Conservation (phyloP, 2,888 invertebrate genomes). For the Philonicus albiceps region DNA sequence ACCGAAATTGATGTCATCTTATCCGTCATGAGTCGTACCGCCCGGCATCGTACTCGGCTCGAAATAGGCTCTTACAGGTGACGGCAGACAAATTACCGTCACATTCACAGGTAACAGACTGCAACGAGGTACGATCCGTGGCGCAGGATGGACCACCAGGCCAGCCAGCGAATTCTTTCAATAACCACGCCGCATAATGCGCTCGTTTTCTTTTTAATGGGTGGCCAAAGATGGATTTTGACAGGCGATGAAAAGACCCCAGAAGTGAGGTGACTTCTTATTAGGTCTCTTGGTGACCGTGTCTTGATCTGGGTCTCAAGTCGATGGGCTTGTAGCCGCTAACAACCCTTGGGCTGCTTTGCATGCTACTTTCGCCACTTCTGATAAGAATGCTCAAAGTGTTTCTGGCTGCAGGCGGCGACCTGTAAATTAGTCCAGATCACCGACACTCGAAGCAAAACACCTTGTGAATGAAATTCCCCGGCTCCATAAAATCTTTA, state of each 20-base stretch:
- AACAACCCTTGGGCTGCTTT: neutral
- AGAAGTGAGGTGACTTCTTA: neutral
- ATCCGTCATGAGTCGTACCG: neutral
- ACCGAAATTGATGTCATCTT: constrained; percentile 25
- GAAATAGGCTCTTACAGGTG: neutral
- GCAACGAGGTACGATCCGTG: neutral
- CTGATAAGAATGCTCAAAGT: neutral
- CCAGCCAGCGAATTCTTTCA: neutral
- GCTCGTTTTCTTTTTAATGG: neutral
- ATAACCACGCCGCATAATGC: neutral
- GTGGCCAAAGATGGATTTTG: neutral
- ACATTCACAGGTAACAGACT: neutral
- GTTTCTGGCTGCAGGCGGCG: neutral
- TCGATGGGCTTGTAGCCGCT: neutral
- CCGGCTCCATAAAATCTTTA: constrained; percentile 34
- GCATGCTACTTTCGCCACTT: neutral
- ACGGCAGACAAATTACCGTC: constrained; percentile 18
- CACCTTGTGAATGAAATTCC: constrained; percentile 29
- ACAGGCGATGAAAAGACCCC: neutral
- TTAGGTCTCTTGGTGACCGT: neutral
- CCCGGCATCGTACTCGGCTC: neutral
- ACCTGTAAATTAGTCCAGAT: neutral
- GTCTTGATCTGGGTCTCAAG: neutral
- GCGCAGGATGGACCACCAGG: neutral
- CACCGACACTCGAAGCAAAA: neutral